phyloP scores from a whole-genome alignment of 2,888 invertebrate genomes.

The Gastrophysa polygoni region DNA sequence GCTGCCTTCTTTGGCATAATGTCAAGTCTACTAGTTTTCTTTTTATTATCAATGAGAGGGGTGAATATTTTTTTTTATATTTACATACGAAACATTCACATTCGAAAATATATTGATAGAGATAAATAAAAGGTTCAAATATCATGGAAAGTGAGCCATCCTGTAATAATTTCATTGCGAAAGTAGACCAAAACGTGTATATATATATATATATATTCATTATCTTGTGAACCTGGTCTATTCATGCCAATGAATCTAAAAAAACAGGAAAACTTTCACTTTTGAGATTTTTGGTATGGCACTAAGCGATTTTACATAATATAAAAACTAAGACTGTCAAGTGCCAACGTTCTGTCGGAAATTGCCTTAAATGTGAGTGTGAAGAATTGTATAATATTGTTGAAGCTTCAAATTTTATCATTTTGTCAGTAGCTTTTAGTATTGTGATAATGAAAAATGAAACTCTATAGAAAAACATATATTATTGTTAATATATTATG shows the following conservation, averaged over 20 bases:
- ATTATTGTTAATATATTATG: neutral
- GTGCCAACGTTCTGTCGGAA: conserved; percentile 41
- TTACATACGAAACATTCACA: no score
- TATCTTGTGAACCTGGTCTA: no score
- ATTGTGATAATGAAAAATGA: neutral
- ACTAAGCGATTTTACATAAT: neutral
- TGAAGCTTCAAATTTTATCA: conserved; percentile 43
- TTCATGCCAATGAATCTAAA: neutral
- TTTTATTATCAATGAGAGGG: no score
- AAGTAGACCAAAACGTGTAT: no score
- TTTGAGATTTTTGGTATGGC: neutral
- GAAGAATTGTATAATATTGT: conserved; percentile 36
- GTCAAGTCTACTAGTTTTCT: no score
- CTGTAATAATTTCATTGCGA: no score
- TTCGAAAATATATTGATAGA: no score
- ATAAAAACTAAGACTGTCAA: conserved; percentile 37
- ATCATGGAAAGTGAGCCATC: no score
- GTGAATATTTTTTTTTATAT: no score
- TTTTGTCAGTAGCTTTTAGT: conserved; percentile 21
- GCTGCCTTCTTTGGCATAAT: no score
- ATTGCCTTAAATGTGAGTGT: conserved; percentile 41
- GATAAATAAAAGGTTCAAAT: no score
- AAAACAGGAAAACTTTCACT: neutral
- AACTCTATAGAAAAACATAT: neutral
- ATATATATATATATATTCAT: no score